phyloP scores from a whole-genome alignment of 1,140 invertebrate genomes.

The Diploscapter pachys region DNA sequence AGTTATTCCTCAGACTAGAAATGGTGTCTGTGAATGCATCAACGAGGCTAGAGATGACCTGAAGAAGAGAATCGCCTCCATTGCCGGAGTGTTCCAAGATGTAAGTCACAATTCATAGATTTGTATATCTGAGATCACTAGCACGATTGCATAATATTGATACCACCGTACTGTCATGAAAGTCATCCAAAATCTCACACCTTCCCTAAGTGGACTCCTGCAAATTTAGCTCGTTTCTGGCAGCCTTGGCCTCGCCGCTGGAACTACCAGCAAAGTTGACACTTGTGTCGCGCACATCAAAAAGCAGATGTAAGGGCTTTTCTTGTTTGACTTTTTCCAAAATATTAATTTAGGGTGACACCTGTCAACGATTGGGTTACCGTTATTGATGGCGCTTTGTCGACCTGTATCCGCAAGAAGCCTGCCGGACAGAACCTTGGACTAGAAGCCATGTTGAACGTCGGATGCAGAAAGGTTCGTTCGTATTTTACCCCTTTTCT shows the following conservation, averaged over 20 bases:
- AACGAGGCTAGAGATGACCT: conserved; percentile 55
- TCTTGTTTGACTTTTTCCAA: conserved; percentile 5
- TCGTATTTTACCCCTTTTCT: no score
- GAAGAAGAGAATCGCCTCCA: conserved; percentile 53
- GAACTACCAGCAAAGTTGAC: conserved; percentile 49
- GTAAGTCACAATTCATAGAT: conserved; percentile 11
- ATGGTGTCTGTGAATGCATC: conserved; percentile 55
- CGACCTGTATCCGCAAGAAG: conserved; percentile 55
- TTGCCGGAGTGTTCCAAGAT: conserved; percentile 55
- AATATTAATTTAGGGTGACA: conserved; percentile 44
- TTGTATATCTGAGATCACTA: background rate
- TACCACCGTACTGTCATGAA: no score
- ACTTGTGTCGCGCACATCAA: conserved; percentile 57
- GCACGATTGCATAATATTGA: background rate
- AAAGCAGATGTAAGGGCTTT: conserved; percentile 49
- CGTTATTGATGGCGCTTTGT: conserved; percentile 55
- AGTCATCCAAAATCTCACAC: no score
- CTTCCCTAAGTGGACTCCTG: background rate
- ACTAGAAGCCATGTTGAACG: conserved; percentile 57
- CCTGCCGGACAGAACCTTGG: conserved; percentile 54
- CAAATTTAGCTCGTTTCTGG: conserved; percentile 34
- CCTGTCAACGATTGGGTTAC: conserved; percentile 57
- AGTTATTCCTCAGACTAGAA: conserved; percentile 37
- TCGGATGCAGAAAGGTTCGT: conserved; percentile 53
- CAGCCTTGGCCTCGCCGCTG: conserved; percentile 38